These are phyloP conservation scores for Podarcis raffonei DNA, from an alignment of 2,113 vertebrate genomes.

Conservation along the genomic window DNA sequence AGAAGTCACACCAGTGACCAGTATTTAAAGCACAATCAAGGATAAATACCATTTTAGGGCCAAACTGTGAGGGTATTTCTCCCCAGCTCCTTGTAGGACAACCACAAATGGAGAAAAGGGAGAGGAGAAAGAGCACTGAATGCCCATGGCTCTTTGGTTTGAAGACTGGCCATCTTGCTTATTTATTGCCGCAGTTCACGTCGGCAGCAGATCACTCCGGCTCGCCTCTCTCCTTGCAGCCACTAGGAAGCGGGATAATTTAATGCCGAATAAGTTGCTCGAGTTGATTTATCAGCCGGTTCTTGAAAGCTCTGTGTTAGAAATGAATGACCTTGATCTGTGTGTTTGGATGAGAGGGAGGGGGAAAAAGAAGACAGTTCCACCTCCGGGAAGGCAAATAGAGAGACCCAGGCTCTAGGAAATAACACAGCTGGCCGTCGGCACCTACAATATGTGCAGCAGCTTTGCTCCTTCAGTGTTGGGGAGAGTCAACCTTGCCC, in stretches of 20 bases:
- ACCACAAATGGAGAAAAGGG: not conserved
- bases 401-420: not conserved
- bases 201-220: slow-evolving; percentile 53
- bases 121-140: slow-evolving; percentile 53
- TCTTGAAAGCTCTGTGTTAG: slow-evolving; percentile 57
- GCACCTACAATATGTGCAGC: not conserved
- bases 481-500: too few relatives aligned
- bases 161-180: slow-evolving; percentile 69
- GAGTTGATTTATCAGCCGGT: slow-evolving; percentile 69
- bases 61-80: slow-evolving; percentile 36
- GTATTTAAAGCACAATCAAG: slow-evolving; percentile 40
- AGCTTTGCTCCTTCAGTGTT: not conserved
- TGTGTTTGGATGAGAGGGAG: slow-evolving; percentile 57
- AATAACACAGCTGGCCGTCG: not conserved
- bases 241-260: slow-evolving; percentile 64
- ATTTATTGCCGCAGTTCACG: slow-evolving; percentile 65
- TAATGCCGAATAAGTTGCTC: slow-evolving; percentile 71
- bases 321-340: slow-evolving; percentile 71
- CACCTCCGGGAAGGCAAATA: not conserved
- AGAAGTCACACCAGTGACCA: slow-evolving; percentile 38
- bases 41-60: slow-evolving; percentile 42
- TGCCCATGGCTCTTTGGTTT: slow-evolving; percentile 53
- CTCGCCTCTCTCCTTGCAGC: slow-evolving; percentile 55
- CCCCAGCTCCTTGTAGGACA: slow-evolving; percentile 43
- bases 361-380: not conserved